phyloP scores from a whole-genome alignment of 2,113 vertebrate species.

The Jaculus jaculus region DNA sequence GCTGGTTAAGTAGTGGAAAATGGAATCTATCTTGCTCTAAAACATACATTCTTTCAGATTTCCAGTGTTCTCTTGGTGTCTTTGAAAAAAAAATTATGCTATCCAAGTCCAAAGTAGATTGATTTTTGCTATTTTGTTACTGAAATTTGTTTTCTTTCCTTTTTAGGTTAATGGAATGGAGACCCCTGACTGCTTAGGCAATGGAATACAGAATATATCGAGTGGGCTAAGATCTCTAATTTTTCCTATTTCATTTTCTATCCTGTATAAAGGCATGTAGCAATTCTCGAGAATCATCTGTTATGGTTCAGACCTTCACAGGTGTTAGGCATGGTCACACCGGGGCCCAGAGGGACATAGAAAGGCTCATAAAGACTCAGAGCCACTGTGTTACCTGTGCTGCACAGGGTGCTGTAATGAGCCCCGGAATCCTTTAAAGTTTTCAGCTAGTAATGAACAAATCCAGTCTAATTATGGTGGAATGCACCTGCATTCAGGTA shows the following conservation, averaged over 20 bases:
- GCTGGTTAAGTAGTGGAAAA: background rate
- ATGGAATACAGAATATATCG: background rate
- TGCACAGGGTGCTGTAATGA: background rate
- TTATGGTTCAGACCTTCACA: slow-evolving; percentile 26
- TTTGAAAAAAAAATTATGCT: slow-evolving; percentile 8
- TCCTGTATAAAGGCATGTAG: background rate
- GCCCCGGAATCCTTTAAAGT: slow-evolving; percentile 8
- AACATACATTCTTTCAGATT: background rate
- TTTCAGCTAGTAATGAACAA: slow-evolving; percentile 35
- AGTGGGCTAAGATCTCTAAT: background rate
- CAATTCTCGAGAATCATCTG: background rate
- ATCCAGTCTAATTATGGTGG: slow-evolving; percentile 7
- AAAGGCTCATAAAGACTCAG: slow-evolving; percentile 36
- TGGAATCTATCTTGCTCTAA: background rate
- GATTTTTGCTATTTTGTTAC: slow-evolving; percentile 31
- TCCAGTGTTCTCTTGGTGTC: background rate
- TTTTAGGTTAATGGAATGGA: slow-evolving; percentile 27
- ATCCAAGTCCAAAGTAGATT: background rate
- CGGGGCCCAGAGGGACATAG: slow-evolving; percentile 31
- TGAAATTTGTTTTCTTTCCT: slow-evolving; percentile 27
- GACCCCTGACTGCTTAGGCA: background rate
- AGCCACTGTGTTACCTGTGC: slow-evolving; percentile 33
- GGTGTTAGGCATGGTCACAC: background rate
- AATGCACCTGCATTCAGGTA: background rate
- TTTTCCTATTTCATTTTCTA: slow-evolving; percentile 16